Evolutionary conservation across 2,797 vertebrate species (phyloP).

Genomic region (Centropyge bicolor): DNA sequence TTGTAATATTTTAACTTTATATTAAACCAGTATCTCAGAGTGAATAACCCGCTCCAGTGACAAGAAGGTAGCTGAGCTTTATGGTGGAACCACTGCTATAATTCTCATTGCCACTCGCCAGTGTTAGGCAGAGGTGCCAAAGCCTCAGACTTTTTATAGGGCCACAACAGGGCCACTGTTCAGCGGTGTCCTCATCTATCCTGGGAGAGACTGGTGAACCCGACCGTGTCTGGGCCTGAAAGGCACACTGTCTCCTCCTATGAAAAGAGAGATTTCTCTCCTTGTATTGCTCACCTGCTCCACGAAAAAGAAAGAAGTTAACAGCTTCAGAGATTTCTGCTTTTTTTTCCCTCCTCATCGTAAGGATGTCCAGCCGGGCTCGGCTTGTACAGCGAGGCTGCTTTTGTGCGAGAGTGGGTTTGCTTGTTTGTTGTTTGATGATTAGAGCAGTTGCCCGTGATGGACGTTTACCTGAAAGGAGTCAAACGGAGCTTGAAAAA

Average conservation of each 20-base stretch:
- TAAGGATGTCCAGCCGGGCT: neutral
- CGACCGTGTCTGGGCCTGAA: slow-evolving; percentile 70
- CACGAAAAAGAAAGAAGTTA: slow-evolving; percentile 29
- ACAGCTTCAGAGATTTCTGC: slow-evolving; percentile 21
- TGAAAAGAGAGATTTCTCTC: slow-evolving; percentile 67
- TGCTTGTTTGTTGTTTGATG: neutral
- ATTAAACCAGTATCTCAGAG: slow-evolving; percentile 12
- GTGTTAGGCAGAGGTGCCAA: slow-evolving; percentile 60
- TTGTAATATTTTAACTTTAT: slow-evolving; percentile 36
- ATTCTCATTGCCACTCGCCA: slow-evolving; percentile 63
- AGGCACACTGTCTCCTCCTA: slow-evolving; percentile 72
- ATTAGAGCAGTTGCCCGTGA: slow-evolving; percentile 24
- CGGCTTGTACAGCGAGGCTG: neutral
- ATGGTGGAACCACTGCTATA: slow-evolving; percentile 47
- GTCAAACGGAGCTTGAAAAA: slow-evolving; percentile 56
- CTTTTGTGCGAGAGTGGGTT: neutral
- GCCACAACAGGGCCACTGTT: slow-evolving; percentile 80
- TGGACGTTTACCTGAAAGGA: slow-evolving; percentile 24
- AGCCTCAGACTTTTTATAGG: slow-evolving; percentile 71
- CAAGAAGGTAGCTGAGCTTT: slow-evolving; percentile 25
- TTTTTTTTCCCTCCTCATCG: neutral
- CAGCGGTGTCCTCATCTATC: slow-evolving; percentile 70
- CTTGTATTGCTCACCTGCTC: slow-evolving; percentile 47
- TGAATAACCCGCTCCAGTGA: neutral
- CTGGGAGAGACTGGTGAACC: slow-evolving; percentile 73